Evolutionary conservation across 2,797 vertebrate genomes (phyloP).

Genomic region (Anguilla marmorata): DNA sequence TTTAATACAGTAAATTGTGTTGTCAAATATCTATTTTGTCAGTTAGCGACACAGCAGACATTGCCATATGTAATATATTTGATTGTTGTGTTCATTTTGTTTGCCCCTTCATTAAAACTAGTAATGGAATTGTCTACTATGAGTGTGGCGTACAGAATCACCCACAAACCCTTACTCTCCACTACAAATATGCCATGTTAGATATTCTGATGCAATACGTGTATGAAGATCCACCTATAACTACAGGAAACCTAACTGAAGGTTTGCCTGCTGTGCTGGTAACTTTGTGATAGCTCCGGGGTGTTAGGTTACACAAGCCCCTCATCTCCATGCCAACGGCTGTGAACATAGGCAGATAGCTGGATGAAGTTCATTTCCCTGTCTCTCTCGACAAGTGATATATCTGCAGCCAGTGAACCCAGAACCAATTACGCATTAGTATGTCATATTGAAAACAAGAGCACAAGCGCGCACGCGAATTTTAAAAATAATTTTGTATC

Average conservation of each 20-base stretch:
- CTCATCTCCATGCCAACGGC: conserved; percentile 57
- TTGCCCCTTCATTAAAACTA: background rate
- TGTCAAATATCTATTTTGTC: background rate
- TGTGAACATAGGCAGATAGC: conserved; percentile 21
- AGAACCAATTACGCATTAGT: background rate
- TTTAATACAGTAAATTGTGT: background rate
- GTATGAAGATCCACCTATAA: background rate
- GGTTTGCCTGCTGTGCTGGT: background rate
- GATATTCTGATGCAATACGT: background rate
- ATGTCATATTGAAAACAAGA: background rate
- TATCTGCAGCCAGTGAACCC: background rate
- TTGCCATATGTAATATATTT: background rate
- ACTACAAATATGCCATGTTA: background rate
- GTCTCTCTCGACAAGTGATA: background rate
- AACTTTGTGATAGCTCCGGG: conserved; percentile 40
- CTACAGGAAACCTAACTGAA: background rate
- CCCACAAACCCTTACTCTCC: background rate
- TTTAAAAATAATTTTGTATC: background rate
- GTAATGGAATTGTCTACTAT: background rate
- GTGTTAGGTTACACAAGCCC: conserved; percentile 51
- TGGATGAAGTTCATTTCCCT: background rate
- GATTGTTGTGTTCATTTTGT: background rate
- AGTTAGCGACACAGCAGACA: background rate
- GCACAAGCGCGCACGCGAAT: background rate
- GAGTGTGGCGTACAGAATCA: background rate